Conservation (phyloP, 2,797 vertebrate species). For the Leucoraja ocellata region DNA sequence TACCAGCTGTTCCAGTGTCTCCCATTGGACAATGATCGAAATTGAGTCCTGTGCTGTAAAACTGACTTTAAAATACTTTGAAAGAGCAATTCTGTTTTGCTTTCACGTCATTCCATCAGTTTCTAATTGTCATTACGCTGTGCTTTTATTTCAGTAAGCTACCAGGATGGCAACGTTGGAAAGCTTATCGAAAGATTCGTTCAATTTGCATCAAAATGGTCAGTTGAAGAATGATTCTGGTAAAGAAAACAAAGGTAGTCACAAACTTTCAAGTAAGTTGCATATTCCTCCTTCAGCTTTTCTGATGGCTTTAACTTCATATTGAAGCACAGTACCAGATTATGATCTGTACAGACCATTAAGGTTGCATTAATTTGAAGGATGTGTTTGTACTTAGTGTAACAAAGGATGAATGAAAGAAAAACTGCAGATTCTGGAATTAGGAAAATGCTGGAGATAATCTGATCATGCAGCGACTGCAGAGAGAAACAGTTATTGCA, state of each 20-base stretch:
- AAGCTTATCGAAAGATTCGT: neutral
- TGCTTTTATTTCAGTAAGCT: neutral
- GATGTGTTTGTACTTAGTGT: neutral
- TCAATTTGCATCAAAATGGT: neutral
- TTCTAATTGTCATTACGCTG: neutral
- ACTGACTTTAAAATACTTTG: neutral
- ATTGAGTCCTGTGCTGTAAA: neutral
- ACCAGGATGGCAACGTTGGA: neutral
- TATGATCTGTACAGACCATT: neutral
- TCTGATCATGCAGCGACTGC: no score
- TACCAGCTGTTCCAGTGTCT: no score
- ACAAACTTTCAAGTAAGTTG: slow-evolving; percentile 54
- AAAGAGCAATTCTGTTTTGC: neutral
- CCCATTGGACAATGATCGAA: neutral
- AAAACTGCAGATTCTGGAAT: no score
- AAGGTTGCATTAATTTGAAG: no score
- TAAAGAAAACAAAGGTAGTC: slow-evolving; percentile 44
- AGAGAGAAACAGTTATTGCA: no score
- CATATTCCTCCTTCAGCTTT: neutral
- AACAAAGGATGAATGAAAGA: neutral
- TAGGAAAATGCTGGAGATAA: no score
- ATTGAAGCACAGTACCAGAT: neutral
- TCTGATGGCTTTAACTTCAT: neutral
- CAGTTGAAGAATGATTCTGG: slow-evolving; percentile 43
- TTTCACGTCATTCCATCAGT: neutral